Percentiles rank a stretch among this genome's conserved stretches.
These are phyloP conservation scores for Rhinella marina DNA, from an alignment of 2,797 vertebrate species.

Conservation along the genomic window DNA sequence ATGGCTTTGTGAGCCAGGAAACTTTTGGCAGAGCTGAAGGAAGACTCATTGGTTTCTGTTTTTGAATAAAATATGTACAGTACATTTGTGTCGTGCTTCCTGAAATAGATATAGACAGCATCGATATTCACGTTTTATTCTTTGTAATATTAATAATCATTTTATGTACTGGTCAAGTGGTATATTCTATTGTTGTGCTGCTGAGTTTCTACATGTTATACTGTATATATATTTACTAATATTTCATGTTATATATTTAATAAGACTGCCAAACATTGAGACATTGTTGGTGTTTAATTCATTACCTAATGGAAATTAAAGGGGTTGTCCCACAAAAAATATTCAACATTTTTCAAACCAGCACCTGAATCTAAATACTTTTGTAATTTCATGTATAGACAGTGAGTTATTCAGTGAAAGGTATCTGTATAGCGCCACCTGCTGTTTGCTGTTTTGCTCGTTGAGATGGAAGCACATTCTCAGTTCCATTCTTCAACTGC, in stretches of 20 bases:
- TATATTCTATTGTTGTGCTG: not conserved
- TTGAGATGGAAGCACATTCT: no score
- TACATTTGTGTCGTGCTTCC: slow-evolving; percentile 45
- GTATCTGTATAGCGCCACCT: no score
- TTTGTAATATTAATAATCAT: not conserved
- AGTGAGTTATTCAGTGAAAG: no score
- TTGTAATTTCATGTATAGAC: no score
- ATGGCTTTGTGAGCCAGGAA: slow-evolving; percentile 50
- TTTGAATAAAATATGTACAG: slow-evolving; percentile 49
- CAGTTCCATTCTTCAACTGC: no score
- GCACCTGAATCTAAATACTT: no score
- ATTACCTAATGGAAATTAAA: no score
- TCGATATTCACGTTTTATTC: slow-evolving; percentile 6
- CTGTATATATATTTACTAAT: no score
- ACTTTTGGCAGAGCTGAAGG: slow-evolving; percentile 32
- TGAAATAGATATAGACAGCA: slow-evolving; percentile 39
- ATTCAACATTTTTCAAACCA: no score
- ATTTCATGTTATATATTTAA: not conserved
- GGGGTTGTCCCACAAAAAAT: no score
- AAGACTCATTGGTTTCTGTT: slow-evolving; percentile 40
- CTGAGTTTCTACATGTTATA: not conserved
- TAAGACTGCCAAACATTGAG: not conserved
- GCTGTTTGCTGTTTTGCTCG: no score
- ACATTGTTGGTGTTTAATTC: not conserved
- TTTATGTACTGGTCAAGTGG: not conserved